phyloP scores from a whole-genome alignment of 2,888 invertebrate genomes.

The Lithophane leautieri region DNA sequence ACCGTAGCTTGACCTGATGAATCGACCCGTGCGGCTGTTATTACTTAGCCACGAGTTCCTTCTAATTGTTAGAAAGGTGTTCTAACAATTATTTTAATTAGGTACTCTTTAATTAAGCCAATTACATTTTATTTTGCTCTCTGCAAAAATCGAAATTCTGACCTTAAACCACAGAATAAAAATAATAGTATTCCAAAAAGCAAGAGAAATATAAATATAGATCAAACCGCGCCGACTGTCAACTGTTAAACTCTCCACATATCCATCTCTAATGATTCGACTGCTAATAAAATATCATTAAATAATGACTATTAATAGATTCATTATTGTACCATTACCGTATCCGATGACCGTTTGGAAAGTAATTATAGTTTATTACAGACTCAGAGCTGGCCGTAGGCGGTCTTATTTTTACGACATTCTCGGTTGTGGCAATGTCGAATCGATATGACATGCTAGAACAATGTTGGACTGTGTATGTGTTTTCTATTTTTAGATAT shows the following conservation, averaged over 20 bases:
- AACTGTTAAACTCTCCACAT: constrained; percentile 18
- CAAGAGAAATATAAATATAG: background rate
- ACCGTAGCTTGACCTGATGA: no score
- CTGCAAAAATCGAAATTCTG: no score
- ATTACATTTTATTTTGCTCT: no score
- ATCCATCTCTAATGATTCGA: constrained; percentile 23
- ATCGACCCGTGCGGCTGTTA: no score
- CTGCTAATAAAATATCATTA: constrained; percentile 19
- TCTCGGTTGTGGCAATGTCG: constrained; percentile 23
- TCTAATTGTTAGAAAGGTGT: no score
- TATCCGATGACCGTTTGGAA: constrained; percentile 45
- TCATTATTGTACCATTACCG: constrained; percentile 27
- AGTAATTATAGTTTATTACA: constrained; percentile 48
- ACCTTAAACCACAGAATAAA: background rate
- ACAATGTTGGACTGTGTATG: constrained; percentile 15
- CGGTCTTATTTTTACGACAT: constrained; percentile 43
- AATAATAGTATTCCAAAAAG: background rate
- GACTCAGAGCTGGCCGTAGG: constrained; percentile 12
- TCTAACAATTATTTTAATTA: no score
- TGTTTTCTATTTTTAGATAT: background rate
- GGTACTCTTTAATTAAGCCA: no score
- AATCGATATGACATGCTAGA: constrained; percentile 29
- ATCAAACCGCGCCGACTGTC: constrained; percentile 22
- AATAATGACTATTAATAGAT: constrained; percentile 28
- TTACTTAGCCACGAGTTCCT: no score